A percentile compares a stretch with the other conserved stretches of the same genome.
Evolutionary conservation across 2,113 vertebrate genomes (phyloP).

Genomic region (Laticauda laticaudata): DNA sequence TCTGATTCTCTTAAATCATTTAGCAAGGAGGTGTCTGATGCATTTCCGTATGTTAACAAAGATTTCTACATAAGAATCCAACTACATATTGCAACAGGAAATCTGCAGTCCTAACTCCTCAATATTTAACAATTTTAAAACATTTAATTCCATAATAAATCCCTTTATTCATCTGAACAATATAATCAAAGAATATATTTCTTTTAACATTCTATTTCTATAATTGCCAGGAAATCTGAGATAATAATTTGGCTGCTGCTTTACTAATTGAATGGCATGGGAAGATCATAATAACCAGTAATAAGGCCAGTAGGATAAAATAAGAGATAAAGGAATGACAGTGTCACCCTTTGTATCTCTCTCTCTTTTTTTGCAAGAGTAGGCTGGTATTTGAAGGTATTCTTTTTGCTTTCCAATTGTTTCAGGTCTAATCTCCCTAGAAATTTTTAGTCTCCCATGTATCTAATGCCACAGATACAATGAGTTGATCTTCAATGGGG

Average conservation of each 20-base stretch:
- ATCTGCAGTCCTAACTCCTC: neutral
- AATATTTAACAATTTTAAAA: neutral
- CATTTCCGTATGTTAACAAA: neutral
- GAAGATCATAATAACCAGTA: neutral
- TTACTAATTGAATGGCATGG: neutral
- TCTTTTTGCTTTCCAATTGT: neutral
- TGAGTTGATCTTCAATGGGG: neutral
- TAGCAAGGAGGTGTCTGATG: neutral
- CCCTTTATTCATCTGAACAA: neutral
- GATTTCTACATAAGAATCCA: neutral
- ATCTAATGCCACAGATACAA: neutral
- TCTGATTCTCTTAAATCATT: neutral
- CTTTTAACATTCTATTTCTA: neutral
- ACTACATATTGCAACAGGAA: neutral
- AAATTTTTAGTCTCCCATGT: neutral
- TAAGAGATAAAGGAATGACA: neutral
- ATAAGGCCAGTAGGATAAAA: neutral
- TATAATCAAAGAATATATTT: neutral
- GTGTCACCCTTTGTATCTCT: neutral
- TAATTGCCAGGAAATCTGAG: neutral
- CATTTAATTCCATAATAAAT: neutral
- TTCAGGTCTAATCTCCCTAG: neutral
- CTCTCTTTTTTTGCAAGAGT: neutral
- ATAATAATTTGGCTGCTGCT: neutral
- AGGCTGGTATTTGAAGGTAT: neutral